These are phyloP conservation scores for Brachyptera risi DNA, from an alignment of 2,888 invertebrate genomes.

Conservation along the genomic window DNA sequence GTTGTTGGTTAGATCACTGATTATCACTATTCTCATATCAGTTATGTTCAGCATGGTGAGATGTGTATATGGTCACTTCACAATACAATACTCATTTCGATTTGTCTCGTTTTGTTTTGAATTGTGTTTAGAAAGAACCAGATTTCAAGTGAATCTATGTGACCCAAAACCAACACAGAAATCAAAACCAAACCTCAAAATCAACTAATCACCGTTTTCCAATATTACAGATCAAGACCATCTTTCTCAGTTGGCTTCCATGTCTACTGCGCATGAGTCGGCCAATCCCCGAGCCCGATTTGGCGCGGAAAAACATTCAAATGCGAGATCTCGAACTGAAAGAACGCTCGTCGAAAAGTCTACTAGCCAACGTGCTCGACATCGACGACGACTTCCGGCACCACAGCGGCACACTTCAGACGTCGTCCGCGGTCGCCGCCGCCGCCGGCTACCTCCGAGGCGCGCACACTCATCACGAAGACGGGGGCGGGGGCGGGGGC, in stretches of 20 bases:
- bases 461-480: slow-evolving; percentile 48
- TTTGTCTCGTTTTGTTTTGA: too few species aligned
- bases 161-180: too few species aligned
- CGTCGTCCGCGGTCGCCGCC: slow-evolving; percentile 45
- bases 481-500: slow-evolving; percentile 59
- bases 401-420: slow-evolving; percentile 61
- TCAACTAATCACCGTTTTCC: too few species aligned
- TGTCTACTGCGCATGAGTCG: slow-evolving; percentile 93
- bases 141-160: too few species aligned
- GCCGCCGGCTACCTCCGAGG: slow-evolving; percentile 36
- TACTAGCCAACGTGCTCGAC: slow-evolving; percentile 94
- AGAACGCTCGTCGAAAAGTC: slow-evolving; percentile 89
- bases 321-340: slow-evolving; percentile 83
- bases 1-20: too few species aligned
- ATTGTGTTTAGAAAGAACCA: too few species aligned
- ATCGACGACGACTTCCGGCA: slow-evolving; percentile 94
- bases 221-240: slow-evolving; percentile 80
- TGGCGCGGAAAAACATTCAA: slow-evolving; percentile 65
- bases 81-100: too few species aligned
- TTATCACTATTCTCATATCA: too few species aligned
- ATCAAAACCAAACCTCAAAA: too few species aligned
- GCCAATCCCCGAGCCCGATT: slow-evolving; percentile 53
- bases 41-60: too few species aligned
- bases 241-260: slow-evolving; percentile 96
- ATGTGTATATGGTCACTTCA: too few species aligned